Evolutionary conservation across 2,113 vertebrate species (phyloP).

Genomic region (Drymodes brunneopygia): DNA sequence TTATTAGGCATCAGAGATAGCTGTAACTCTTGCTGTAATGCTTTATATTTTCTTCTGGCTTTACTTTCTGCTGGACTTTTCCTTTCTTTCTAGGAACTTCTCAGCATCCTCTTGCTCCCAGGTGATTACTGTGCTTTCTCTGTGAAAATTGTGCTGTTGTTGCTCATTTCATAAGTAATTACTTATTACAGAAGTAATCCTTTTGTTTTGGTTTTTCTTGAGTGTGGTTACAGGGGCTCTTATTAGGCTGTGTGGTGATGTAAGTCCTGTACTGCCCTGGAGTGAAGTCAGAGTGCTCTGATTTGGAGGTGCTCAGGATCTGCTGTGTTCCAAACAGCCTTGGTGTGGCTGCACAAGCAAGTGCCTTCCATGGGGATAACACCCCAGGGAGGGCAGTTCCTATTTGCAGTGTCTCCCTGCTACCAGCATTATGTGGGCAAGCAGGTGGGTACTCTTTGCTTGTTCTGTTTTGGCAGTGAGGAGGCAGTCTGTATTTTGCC

Average conservation of each 20-base stretch:
- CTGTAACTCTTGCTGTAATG: background rate
- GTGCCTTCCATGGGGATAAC: background rate
- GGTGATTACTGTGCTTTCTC: background rate
- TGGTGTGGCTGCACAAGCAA: background rate
- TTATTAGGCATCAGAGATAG: background rate
- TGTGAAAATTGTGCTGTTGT: background rate
- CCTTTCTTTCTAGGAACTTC: background rate
- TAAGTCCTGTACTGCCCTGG: background rate
- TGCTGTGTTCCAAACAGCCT: background rate
- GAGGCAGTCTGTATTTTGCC: background rate
- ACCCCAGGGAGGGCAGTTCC: background rate
- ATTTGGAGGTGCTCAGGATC: background rate
- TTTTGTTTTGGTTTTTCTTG: too few species aligned
- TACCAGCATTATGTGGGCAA: background rate
- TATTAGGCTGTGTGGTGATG: background rate
- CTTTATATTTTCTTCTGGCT: background rate
- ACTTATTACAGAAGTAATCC: too few species aligned
- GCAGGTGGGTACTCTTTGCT: background rate
- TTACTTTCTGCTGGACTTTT: background rate
- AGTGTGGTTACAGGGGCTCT: background rate
- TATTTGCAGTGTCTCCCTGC: background rate
- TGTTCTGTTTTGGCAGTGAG: background rate
- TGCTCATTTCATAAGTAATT: background rate
- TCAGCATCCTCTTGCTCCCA: background rate
- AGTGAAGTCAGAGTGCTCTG: rapidly evolving